phyloP scores from a whole-genome alignment of 1,140 invertebrate genomes.

The Apis florea region DNA sequence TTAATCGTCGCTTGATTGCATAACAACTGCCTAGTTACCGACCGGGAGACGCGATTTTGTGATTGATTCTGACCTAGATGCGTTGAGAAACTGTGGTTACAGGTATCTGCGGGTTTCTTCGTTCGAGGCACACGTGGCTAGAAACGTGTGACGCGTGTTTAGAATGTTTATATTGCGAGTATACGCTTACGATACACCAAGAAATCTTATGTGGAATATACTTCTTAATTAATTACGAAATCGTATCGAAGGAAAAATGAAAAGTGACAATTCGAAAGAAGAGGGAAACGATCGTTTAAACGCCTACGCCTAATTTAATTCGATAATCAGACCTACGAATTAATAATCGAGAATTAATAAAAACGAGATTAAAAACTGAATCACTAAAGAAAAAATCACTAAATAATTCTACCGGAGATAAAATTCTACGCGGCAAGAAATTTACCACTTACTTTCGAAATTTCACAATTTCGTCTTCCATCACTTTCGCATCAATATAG shows the following conservation, averaged over 20 bases:
- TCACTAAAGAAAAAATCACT: too few species aligned
- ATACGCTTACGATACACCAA: not conserved
- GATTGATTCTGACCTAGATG: not conserved
- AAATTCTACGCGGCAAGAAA: too few species aligned
- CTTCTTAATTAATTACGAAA: not conserved
- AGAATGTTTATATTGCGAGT: not conserved
- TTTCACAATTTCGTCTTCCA: too few species aligned
- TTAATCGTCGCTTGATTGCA: conserved; percentile 6
- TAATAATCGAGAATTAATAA: too few species aligned
- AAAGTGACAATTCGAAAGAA: not conserved
- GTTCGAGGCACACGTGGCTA: not conserved
- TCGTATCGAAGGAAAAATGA: not conserved
- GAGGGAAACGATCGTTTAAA: not conserved
- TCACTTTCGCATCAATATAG: too few species aligned
- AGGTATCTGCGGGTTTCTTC: not conserved
- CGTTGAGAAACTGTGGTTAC: conserved; percentile 16
- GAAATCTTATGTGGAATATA: not conserved
- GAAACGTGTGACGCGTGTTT: not conserved
- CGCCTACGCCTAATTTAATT: too few species aligned
- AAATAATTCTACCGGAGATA: too few species aligned
- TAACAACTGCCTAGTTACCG: conserved; percentile 12
- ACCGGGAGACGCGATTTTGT: not conserved
- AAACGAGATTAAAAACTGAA: too few species aligned
- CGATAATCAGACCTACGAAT: too few species aligned
- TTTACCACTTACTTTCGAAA: too few species aligned